phyloP scores from a whole-genome alignment of 2,797 vertebrate genomes.

The Microctenopoma steveboyesi region DNA sequence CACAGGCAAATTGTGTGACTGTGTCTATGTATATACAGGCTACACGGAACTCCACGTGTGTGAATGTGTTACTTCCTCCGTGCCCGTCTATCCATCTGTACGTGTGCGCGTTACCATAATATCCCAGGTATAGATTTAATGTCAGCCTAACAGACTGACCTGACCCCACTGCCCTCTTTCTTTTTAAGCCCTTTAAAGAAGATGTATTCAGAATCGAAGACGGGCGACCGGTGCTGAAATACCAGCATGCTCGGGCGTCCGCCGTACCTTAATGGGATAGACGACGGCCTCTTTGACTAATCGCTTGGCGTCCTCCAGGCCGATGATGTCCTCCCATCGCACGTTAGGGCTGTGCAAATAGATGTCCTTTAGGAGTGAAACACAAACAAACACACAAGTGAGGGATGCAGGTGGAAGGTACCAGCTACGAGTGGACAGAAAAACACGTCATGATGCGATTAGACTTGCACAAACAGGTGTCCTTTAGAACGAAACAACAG shows the following conservation, averaged over 20 bases:
- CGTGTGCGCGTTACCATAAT: slow-evolving; percentile 59
- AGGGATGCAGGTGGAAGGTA: slow-evolving; percentile 25
- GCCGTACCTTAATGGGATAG: slow-evolving; percentile 86
- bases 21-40: slow-evolving; percentile 21
- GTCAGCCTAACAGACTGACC: slow-evolving; percentile 79
- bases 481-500: slow-evolving; percentile 61
- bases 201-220: slow-evolving; percentile 85
- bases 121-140: slow-evolving; percentile 84
- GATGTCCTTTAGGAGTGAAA: slow-evolving; percentile 89
- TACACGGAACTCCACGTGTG: slow-evolving; percentile 17
- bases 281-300: slow-evolving; percentile 98
- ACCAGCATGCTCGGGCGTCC: slow-evolving; percentile 67
- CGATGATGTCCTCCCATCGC: slow-evolving; percentile 94
- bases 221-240: slow-evolving; percentile 75
- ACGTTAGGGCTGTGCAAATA: slow-evolving; percentile 95
- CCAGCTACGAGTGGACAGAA: background rate
- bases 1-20: slow-evolving; percentile 8
- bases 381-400: slow-evolving; percentile 46
- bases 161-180: slow-evolving; percentile 61
- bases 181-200: slow-evolving; percentile 78
- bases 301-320: slow-evolving; percentile 93
- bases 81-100: slow-evolving; percentile 53
- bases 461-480: slow-evolving; percentile 54
- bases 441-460: slow-evolving; percentile 8
- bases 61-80: background rate